Percentiles rank a stretch among this genome's conserved stretches.
Conservation (phyloP, 2,797 vertebrate genomes). For the Clarias pachynema region DNA sequence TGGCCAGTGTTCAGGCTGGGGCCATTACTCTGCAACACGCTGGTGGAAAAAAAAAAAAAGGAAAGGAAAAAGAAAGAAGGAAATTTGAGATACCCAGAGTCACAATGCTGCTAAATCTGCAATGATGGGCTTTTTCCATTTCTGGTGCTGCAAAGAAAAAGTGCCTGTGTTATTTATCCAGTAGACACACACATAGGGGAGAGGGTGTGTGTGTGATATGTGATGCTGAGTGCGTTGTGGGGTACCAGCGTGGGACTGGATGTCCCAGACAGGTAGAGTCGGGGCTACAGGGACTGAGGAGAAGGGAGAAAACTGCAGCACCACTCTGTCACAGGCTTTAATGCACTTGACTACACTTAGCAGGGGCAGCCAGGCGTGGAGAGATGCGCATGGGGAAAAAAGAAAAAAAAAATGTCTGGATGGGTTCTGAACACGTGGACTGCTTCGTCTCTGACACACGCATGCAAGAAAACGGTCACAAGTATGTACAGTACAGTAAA, state of each 20-base stretch:
- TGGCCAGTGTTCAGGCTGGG: slow-evolving; percentile 39
- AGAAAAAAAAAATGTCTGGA: slow-evolving; percentile 34
- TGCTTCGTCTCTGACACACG: slow-evolving; percentile 29
- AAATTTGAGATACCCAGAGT: not conserved
- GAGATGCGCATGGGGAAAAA: slow-evolving; percentile 53
- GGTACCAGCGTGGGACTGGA: slow-evolving; percentile 51
- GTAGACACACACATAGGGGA: not conserved
- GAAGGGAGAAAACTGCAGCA: slow-evolving; percentile 54
- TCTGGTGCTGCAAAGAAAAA: slow-evolving; percentile 19
- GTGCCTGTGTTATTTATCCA: slow-evolving; percentile 12
- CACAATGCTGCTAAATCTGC: slow-evolving; percentile 26
- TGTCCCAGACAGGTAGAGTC: slow-evolving; percentile 54
- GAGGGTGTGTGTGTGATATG: slow-evolving; percentile 20
- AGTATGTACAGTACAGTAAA: slow-evolving; percentile 18
- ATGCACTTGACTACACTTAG: slow-evolving; percentile 69
- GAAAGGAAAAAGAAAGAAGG: not conserved
- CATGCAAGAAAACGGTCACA: slow-evolving; percentile 28
- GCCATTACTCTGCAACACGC: slow-evolving; percentile 25
- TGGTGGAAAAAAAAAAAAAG: not conserved
- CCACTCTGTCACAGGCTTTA: slow-evolving; percentile 67
- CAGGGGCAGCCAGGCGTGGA: slow-evolving; percentile 65
- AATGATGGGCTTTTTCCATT: slow-evolving; percentile 26
- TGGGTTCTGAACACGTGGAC: slow-evolving; percentile 54
- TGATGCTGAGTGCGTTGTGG: slow-evolving; percentile 10
- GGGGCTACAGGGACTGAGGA: slow-evolving; percentile 42